phyloP scores from a whole-genome alignment of 1,140 invertebrate species.

The Teleopsis dalmanni region DNA sequence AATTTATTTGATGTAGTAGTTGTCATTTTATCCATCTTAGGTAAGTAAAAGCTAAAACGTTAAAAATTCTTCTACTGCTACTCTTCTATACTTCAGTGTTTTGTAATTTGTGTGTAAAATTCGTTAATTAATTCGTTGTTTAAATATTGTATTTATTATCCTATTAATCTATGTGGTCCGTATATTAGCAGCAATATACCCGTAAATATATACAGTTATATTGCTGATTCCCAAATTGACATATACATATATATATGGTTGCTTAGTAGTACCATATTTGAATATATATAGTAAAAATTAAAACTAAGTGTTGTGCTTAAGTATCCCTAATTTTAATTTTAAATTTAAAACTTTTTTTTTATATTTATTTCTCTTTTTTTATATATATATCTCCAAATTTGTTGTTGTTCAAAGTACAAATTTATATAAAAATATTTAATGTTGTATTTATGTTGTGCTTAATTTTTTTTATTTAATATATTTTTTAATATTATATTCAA shows the following conservation, averaged over 20 bases:
- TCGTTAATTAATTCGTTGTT: slow-evolving; percentile 6
- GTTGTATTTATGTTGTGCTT: background rate
- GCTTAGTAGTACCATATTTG: background rate
- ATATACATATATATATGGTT: background rate
- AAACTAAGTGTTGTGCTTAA: slow-evolving; percentile 17
- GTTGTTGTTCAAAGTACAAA: background rate
- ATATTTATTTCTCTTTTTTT: too few species aligned
- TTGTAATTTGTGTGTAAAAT: background rate
- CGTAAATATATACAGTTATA: background rate
- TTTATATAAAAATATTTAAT: background rate
- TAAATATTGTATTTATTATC: background rate
- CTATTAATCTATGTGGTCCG: background rate
- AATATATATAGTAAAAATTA: background rate
- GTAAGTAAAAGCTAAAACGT: slow-evolving; percentile 54
- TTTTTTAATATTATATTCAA: too few species aligned
- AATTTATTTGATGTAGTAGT: slow-evolving; percentile 99
- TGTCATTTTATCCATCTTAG: slow-evolving; percentile 95
- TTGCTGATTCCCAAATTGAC: background rate
- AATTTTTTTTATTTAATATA: background rate
- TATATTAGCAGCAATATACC: background rate
- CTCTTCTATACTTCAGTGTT: background rate
- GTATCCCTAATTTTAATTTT: slow-evolving; percentile 11
- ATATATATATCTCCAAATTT: background rate
- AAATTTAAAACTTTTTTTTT: too few species aligned
- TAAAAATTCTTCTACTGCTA: slow-evolving; percentile 5